Base-by-base conservation (phyloP, 1,140 invertebrate species). In the Neodiprion fabricii region DNA sequence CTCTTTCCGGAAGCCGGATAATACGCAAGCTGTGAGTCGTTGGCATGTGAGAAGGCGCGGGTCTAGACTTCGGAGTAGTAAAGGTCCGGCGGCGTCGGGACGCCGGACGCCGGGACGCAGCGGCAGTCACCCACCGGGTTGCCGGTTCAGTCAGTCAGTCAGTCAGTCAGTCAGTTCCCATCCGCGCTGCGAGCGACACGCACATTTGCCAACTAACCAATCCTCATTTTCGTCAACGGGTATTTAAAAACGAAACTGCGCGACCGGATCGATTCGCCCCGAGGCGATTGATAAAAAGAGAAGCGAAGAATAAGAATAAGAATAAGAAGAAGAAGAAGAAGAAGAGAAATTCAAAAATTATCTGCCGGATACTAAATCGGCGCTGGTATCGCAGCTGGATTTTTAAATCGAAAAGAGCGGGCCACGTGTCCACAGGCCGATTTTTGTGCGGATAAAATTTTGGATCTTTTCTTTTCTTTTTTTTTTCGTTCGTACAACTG, bases 91-190 rank as follows among this genome's bases (percentile, higher is more conserved):
- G n/a, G 53, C 53, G 53, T 61, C 53, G 53, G 53, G 53, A 61
- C 53, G 53, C 53, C 53, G 53, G 53, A 61, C 53, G 53, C 53
- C 53, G 53, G 53, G 53, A 40, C 28, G n/a, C 53, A 17, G 53
- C 53, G 50, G 53, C 53, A 61, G 53, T 61, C 53, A 61, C 53
- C 53, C 53, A 61, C 53, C 53, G 53, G 53, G 11, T 9, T 17
- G 11, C 28, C 28, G 28, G 28, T 40, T 40, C 28, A 40, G 28
- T 40, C 28, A 40, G 28, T 21, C 17, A 53, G 50, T 61, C 53
- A 61, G 53, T 61, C 53, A 61, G 53, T 61, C 53, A 61, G 53
- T 61, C 53, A 61, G 53, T 61, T 61, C 53, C 53, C 53, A 61
- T 61, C 53, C 53, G 53, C 53, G 53, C 53, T 61, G 11, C 53